Evolutionary conservation across 2,888 invertebrate genomes (phyloP), one percentile per base, ranked within the genome.

Genomic region (Dynastes hyllus): DNA sequence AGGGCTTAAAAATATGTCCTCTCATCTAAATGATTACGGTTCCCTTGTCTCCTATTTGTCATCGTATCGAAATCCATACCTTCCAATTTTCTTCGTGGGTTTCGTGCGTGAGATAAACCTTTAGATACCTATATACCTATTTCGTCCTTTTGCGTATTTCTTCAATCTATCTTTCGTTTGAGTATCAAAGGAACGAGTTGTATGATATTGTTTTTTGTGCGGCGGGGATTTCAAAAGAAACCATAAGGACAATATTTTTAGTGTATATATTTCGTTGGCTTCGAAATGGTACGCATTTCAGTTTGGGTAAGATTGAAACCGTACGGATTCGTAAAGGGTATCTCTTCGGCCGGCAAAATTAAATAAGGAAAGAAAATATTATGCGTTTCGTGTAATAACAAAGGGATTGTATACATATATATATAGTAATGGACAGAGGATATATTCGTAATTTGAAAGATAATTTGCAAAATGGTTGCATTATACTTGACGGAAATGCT

Each of bases 1-100:
- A 55, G 27, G 70, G 11, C 8, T 27, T 51, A 70, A 70, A 45
- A 53, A 50, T 70, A 32, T 29, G 11, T 63, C 63, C 32, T 6
- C 11, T 32, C 8, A 32, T 32, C 11, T 63, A 16, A 58, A 58
- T 22, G 55, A 58, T 58, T 27, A 22, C 55, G 55, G 22, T 58
- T 16, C 22, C 8, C 22, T 5, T 1, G 22, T 58, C 55, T 58
- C 22, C 55, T 58, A 58, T 58, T 58, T 58, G 55, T 16, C 55
- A 58, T 58, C 16, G 22, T 22, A 58, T 16, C 55, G 2, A 22
- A 58, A 16, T 58, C 55, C 55, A 22, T 58, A 58, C 22, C n/a
- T 58, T 58, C 55, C 22, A 16, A 58, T 58, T 58, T 22, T 22
- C 55, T 58, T 16, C 22, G 55, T 13, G 22, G 5, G 9, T 16